A percentile compares a stretch with the other conserved stretches of the same genome.
Conservation (phyloP, 2,797 vertebrate species). For the Rhabdomys pumilio region DNA sequence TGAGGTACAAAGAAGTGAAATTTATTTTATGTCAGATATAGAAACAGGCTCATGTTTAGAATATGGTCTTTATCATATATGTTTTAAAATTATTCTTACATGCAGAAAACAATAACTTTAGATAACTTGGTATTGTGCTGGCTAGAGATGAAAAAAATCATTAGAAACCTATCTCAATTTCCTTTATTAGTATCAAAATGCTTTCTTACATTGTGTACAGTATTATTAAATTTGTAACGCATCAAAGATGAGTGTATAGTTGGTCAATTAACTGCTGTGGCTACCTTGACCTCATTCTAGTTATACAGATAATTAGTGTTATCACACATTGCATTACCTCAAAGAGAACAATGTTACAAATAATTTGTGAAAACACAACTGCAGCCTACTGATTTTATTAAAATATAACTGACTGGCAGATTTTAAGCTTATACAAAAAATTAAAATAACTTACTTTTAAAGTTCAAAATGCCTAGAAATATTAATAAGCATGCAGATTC, state of each 20-base stretch:
- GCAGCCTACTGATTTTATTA: conserved; percentile 35
- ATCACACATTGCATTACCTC: not conserved
- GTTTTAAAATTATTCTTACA: not conserved
- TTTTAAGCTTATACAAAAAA: conserved; percentile 34
- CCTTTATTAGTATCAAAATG: not conserved
- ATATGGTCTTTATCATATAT: not conserved
- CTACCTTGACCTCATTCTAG: not conserved
- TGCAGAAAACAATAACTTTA: not conserved
- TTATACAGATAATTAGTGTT: conserved; percentile 61
- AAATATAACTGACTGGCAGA: conserved; percentile 32
- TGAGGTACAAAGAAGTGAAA: not conserved
- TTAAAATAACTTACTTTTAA: conserved; percentile 23
- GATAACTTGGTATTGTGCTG: not conserved
- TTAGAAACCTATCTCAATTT: conserved; percentile 35
- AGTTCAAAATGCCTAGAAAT: conserved; percentile 20
- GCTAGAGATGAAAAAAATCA: not conserved
- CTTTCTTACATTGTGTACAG: not conserved
- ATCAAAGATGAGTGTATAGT: not conserved
- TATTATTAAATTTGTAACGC: conserved; percentile 13
- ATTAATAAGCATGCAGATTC: not conserved
- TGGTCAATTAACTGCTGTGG: conserved; percentile 43
- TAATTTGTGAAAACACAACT: conserved; percentile 58
- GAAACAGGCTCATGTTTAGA: not conserved
- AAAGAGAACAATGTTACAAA: conserved; percentile 35
- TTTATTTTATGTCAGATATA: not conserved